These are phyloP conservation scores for Cottoperca gobio DNA, from an alignment of 2,797 vertebrate species.

Conservation along the genomic window DNA sequence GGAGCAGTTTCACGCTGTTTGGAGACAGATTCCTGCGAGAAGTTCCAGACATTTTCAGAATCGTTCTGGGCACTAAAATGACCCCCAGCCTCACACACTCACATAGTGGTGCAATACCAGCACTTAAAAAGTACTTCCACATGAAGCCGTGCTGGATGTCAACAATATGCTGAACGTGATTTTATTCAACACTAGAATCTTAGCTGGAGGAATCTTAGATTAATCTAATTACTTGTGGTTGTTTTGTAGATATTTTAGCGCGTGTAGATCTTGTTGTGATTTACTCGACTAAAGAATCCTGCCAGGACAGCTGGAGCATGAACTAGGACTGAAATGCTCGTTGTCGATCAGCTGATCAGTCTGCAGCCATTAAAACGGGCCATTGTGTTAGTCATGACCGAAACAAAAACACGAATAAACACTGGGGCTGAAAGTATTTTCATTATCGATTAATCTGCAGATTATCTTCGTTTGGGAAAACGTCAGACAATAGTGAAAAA, in stretches of 20 bases:
- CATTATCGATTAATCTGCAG: too few species aligned
- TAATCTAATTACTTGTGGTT: not conserved
- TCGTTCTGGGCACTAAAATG: slow-evolving; percentile 57
- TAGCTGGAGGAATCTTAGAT: not conserved
- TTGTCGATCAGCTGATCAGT: slow-evolving; percentile 62
- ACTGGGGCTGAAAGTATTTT: too few species aligned
- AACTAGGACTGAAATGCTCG: slow-evolving; percentile 60
- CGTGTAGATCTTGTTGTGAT: slow-evolving; percentile 28
- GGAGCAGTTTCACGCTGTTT: slow-evolving; percentile 64
- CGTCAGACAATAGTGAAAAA: too few species aligned
- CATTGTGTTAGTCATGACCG: slow-evolving; percentile 17
- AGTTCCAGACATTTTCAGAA: slow-evolving; percentile 71
- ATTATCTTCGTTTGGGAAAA: too few species aligned
- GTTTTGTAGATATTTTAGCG: slow-evolving; percentile 20
- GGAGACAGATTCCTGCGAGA: slow-evolving; percentile 67
- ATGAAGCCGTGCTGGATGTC: slow-evolving; percentile 16
- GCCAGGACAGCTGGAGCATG: slow-evolving; percentile 67
- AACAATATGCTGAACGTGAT: not conserved
- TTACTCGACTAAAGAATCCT: slow-evolving; percentile 51
- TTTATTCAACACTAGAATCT: not conserved
- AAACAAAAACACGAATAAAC: slow-evolving; percentile 35
- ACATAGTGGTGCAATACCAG: slow-evolving; percentile 19
- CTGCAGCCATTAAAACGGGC: slow-evolving; percentile 59
- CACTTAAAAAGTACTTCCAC: slow-evolving; percentile 22
- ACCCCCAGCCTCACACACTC: slow-evolving; percentile 14